These are phyloP conservation scores for Zelleria hepariella DNA, from an alignment of 2,888 invertebrate genomes.

Conservation along the genomic window DNA sequence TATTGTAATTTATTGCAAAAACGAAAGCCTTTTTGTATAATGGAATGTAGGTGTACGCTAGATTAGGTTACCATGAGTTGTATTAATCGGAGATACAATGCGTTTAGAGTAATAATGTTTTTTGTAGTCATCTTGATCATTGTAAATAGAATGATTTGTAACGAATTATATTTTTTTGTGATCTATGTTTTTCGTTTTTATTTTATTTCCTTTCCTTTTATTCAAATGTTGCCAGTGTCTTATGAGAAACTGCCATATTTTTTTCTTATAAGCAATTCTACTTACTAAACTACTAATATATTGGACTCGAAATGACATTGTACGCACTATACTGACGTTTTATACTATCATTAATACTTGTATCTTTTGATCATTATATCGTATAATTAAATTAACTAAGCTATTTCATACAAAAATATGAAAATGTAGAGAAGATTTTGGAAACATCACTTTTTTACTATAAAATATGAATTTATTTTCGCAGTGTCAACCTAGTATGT, in stretches of 20 bases:
- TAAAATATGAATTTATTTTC: too few species aligned
- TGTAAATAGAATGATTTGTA: constrained; percentile 57
- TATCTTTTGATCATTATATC: neutral
- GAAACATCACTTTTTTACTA: neutral
- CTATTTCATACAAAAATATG: neutral
- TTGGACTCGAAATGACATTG: neutral
- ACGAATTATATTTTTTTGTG: constrained; percentile 68
- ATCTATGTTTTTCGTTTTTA: constrained; percentile 28
- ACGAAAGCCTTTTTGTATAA: neutral
- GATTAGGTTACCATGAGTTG: constrained; percentile 22
- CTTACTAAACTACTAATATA: neutral
- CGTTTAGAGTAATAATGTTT: constrained; percentile 14
- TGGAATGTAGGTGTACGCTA: constrained; percentile 12
- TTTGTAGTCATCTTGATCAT: constrained; percentile 38
- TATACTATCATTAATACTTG: neutral
- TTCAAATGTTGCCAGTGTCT: neutral
- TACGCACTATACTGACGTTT: neutral
- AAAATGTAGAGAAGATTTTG: neutral
- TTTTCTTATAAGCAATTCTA: neutral
- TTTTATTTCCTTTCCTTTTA: constrained; percentile 18
- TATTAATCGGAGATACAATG: constrained; percentile 9
- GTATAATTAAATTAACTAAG: neutral
- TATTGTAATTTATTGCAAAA: constrained; percentile 9
- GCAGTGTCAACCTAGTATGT: too few species aligned
- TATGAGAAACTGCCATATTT: neutral